phyloP scores from a whole-genome alignment of 2,113 vertebrate species.

The Lutjanus erythropterus region DNA sequence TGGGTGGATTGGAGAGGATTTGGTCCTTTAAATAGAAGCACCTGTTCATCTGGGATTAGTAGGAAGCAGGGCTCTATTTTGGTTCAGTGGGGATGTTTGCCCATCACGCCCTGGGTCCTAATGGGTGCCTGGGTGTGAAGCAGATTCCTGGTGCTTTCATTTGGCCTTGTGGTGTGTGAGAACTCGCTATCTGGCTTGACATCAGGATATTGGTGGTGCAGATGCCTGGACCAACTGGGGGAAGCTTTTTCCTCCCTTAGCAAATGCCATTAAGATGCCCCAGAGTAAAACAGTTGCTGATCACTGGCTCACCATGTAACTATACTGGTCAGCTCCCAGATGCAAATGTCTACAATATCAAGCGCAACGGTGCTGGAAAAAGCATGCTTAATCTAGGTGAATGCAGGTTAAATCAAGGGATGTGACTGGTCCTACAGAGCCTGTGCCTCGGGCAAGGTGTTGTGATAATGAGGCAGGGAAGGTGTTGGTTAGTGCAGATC shows the following conservation, averaged over 20 bases:
- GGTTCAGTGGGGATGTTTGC: slow-evolving; percentile 54
- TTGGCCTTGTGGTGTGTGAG: slow-evolving; percentile 38
- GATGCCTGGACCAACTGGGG: slow-evolving; percentile 25
- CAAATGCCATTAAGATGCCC: not conserved
- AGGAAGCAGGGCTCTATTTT: slow-evolving; percentile 80
- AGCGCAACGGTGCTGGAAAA: not conserved
- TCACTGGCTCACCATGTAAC: not conserved
- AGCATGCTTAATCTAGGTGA: not conserved
- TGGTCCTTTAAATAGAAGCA: slow-evolving; percentile 84
- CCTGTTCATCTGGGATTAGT: slow-evolving; percentile 86
- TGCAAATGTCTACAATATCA: slow-evolving; percentile 7
- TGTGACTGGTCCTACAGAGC: not conserved
- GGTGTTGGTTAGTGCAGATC: slow-evolving; percentile 6
- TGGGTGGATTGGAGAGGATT: slow-evolving; percentile 83
- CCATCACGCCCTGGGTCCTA: slow-evolving; percentile 45
- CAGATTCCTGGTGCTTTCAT: slow-evolving; percentile 25
- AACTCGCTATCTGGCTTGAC: not conserved
- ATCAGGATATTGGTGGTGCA: slow-evolving; percentile 8
- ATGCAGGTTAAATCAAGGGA: slow-evolving; percentile 6
- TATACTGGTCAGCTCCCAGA: not conserved
- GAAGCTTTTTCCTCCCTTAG: not conserved
- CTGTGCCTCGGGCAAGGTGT: not conserved
- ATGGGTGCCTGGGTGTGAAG: slow-evolving; percentile 44
- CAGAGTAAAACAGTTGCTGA: not conserved
- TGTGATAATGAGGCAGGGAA: slow-evolving; percentile 15